Percentiles rank a stretch among this genome's conserved stretches.
Evolutionary conservation across 2,888 invertebrate genomes (phyloP).

Genomic region (Miltochrista miniata): DNA sequence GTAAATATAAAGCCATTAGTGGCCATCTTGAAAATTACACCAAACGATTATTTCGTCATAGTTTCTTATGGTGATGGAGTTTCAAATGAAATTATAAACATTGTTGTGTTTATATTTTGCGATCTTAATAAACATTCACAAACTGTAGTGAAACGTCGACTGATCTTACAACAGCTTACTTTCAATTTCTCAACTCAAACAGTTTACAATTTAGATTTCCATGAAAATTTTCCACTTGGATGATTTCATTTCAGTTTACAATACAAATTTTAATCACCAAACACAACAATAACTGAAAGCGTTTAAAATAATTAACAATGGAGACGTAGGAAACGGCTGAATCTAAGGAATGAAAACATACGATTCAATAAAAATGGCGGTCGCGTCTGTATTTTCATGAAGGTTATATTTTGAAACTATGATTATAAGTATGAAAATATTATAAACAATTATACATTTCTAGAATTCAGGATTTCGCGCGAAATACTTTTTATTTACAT

Average conservation of each 20-base stretch:
- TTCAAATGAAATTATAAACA: no score
- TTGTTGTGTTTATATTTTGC: no score
- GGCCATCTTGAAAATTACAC: no score
- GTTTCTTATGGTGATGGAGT: no score
- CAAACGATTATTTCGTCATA: no score
- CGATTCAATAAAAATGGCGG: neutral
- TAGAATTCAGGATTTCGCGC: no score
- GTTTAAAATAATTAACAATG: slow-evolving; percentile 70
- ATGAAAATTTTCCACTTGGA: slow-evolving; percentile 36
- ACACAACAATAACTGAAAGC: slow-evolving; percentile 60
- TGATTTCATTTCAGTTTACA: slow-evolving; percentile 37
- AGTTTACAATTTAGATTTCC: slow-evolving; percentile 29
- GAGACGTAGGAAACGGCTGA: slow-evolving; percentile 46
- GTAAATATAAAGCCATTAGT: no score
- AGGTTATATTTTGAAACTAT: no score
- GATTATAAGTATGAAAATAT: no score
- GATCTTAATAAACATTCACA: neutral
- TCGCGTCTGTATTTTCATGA: neutral
- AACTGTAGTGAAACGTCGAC: neutral
- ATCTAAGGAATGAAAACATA: slow-evolving; percentile 25
- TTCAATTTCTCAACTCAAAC: slow-evolving; percentile 25
- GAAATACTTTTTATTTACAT: no score
- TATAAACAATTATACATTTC: no score
- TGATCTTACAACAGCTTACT: slow-evolving; percentile 14
- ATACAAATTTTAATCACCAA: slow-evolving; percentile 53